Base-by-base conservation (phyloP, 2,797 vertebrate species). In the Lepus oiostolus region DNA sequence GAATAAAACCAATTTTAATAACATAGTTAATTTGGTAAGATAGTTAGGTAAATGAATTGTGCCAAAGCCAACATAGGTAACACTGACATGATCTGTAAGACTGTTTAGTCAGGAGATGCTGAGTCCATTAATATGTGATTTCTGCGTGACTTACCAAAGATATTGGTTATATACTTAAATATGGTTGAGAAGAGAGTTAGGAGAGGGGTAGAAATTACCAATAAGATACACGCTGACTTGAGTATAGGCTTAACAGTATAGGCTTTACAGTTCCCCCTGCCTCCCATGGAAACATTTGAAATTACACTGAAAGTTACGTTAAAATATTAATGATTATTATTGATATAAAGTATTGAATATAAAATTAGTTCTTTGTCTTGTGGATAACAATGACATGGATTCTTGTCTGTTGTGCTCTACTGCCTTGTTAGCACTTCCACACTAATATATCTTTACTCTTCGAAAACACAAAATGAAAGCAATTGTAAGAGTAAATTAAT, bases 1-100 rank as follows among this genome's bases (percentile, higher is more conserved):
- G 32, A 87, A 35, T 88, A 70, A 71, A 93, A 84, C 28, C n/a
- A 10, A 84, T 21, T 70, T 90, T 74, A 75, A 70, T 91, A 50
- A 85, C 47, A 91, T 4, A 42, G 28, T 87, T 93, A 83, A 62
- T 71, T 79, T 86, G 62, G 1, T 63, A 79, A 93, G 26, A 6
- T 90, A 30, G 50, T 76, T 96, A 75, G 16, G 16, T 30, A 91
- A 38, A 12, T 68, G 70, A 74, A n/a, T 75, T 90, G 26, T 42
- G 30, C 24, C 38, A 77, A 85, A 75, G 32, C 94, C 11, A 74
- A 10, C 30, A 75, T 6, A 4, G 26, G 8, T 3, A 87, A 12
- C 14, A 52, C 28, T 74, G 50, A 84, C 3, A 24, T 17, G 70
- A 54, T 38, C 35, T 89, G 35, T 85, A 72, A 76, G 52, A 4